These are phyloP conservation scores for Eudasyphora cyanicolor DNA, from an alignment of 2,888 invertebrate genomes.

Conservation along the genomic window DNA sequence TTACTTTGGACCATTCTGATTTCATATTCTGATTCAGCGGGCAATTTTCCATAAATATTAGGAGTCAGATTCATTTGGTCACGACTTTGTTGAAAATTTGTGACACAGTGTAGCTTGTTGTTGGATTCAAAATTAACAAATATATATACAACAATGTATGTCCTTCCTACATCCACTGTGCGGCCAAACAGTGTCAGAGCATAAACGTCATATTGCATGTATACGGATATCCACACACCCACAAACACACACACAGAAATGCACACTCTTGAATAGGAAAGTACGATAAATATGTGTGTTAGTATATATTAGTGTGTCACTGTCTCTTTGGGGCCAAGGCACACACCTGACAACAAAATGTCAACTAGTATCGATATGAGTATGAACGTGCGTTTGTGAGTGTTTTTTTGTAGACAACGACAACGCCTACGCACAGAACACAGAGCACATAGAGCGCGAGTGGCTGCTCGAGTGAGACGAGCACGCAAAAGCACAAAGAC, in stretches of 20 bases:
- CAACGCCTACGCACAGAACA: neutral
- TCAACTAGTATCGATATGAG: constrained; percentile 32
- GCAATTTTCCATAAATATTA: too few relatives aligned
- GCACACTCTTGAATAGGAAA: too few relatives aligned
- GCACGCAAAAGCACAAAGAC: neutral
- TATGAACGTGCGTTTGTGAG: neutral
- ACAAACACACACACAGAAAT: neutral
- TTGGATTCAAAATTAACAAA: too few relatives aligned
- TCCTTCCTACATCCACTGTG: constrained; percentile 50
- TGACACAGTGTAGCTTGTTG: too few relatives aligned
- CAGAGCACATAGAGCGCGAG: neutral
- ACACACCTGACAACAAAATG: constrained; percentile 44
- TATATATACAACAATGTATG: too few relatives aligned
- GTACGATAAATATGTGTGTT: too few relatives aligned
- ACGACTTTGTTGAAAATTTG: too few relatives aligned
- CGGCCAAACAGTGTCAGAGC: neutral
- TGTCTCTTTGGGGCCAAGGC: constrained; percentile 10
- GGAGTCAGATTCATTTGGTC: too few relatives aligned
- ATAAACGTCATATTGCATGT: neutral
- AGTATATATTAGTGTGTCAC: neutral
- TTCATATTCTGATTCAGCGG: too few relatives aligned
- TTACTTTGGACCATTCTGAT: too few relatives aligned
- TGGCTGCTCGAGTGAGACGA: neutral
- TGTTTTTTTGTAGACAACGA: neutral
- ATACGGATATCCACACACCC: neutral